A percentile compares a stretch with the other conserved stretches of the same genome.
These are phyloP conservation scores for Pyrrhia umbra DNA, from an alignment of 2,888 invertebrate genomes.

Conservation along the genomic window DNA sequence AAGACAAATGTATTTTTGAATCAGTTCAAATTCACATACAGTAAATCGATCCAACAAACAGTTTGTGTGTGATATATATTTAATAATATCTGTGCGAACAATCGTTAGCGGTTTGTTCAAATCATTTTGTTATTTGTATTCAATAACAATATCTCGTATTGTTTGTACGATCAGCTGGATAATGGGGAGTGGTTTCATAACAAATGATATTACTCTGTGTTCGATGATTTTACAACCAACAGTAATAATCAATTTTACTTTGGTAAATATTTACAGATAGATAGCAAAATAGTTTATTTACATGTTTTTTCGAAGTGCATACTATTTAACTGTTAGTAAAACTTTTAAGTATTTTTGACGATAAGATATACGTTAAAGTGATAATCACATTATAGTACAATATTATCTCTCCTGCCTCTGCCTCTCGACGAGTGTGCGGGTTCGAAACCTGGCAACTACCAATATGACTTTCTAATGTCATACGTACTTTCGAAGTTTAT, in stretches of 20 bases:
- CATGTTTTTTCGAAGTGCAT: too few species aligned
- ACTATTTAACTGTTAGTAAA: too few species aligned
- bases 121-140: slow-evolving; percentile 31
- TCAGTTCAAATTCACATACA: not conserved
- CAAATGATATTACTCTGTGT: slow-evolving; percentile 30
- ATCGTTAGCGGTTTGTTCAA: slow-evolving; percentile 18
- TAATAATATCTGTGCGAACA: slow-evolving; percentile 3
- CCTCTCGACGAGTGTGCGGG: too few species aligned
- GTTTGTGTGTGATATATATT: not conserved
- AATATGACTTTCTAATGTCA: too few species aligned
- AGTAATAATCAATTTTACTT: slow-evolving; percentile 21
- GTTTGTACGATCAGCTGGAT: slow-evolving; percentile 22
- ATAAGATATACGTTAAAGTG: too few species aligned
- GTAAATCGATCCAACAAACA: too few species aligned
- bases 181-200: slow-evolving; percentile 17
- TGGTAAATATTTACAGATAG: slow-evolving; percentile 19
- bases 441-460: too few species aligned
- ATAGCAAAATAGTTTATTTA: not conserved
- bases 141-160: slow-evolving; percentile 23
- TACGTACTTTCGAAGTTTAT: too few species aligned
- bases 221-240: slow-evolving; percentile 17
- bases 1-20: not conserved
- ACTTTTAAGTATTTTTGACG: too few species aligned
- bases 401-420: too few species aligned
- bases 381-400: too few species aligned